Evolutionary conservation across 1,140 invertebrate species (phyloP), one percentile per base, ranked within the genome.

Genomic region (Anadara kagoshimensis): DNA sequence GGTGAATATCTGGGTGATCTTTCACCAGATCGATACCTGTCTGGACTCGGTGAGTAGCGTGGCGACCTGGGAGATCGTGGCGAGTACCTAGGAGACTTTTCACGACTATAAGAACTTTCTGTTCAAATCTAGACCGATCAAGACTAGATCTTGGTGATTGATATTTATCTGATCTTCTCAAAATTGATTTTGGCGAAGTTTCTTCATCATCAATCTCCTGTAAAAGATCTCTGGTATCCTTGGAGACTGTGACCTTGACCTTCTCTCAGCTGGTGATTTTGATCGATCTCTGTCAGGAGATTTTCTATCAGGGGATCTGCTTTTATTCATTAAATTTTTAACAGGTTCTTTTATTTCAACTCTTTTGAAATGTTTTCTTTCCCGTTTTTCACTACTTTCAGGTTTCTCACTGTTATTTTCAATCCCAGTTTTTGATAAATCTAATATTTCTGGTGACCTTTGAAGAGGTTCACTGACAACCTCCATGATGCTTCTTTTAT

Each of bases 111-210:
- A 44, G 65, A 65, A 53, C 69, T 73, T 41, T 59, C 43, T 11
- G 54, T 64, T 65, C 66, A 41, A 45, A 58, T 63, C 69, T 66
- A 22, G 47, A 12, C 22, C 58, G 47, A 11, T 67, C 67, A 41
- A 67, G 56, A 20, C 57, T 61, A 43, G 66, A 41, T 49, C 63
- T 57, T 11, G 59, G 49, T 7, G 12, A 2, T 18, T 26, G 45
- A 64, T 64, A 64, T 47, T 62, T 62, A 51, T 43, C 36, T 51
- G 70, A 67, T 44, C 57, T 69, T 66, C 66, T 75, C 47, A 75
- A 56, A 66, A 75, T 75, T 53, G 73, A 70, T 61, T 75, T 75
- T 61, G 73, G 73, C n/a, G 29, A 22, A 14, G 73, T 75, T 74
- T 73, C 70, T 59, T 70, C 72, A 58, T 68, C 76, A 54, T 56